Evolutionary conservation across 2,888 invertebrate genomes (phyloP).

Genomic region (Boloria euphrosyne): DNA sequence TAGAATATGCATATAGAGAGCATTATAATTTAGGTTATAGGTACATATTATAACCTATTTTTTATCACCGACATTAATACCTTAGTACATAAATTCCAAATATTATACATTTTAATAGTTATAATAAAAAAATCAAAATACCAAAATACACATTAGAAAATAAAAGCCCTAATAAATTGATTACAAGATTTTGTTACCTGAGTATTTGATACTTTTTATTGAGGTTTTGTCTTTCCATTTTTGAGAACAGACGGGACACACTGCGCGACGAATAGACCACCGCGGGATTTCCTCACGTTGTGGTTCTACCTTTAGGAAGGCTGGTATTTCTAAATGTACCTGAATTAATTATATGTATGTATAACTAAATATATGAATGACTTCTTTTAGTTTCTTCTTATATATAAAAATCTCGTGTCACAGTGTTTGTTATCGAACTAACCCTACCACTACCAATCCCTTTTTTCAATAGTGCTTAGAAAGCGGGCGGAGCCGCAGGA

Average conservation of each 20-base stretch:
- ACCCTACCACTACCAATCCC: no score
- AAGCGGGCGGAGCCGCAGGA: no score
- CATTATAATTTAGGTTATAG: no score
- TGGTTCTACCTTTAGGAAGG: constrained; percentile 53
- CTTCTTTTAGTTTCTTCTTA: not conserved
- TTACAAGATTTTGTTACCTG: constrained; percentile 52
- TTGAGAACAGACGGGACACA: constrained; percentile 76
- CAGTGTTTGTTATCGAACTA: no score
- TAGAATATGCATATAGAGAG: no score
- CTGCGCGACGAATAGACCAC: constrained; percentile 72
- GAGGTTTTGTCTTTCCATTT: constrained; percentile 72
- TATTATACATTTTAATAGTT: no score
- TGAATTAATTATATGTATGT: constrained; percentile 37
- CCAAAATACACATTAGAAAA: not conserved
- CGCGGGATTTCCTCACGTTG: constrained; percentile 55
- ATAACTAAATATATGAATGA: not conserved
- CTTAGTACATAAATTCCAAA: no score
- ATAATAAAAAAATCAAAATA: no score
- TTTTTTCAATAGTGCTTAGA: no score
- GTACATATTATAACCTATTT: no score
- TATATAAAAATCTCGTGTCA: no score
- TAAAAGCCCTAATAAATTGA: not conserved
- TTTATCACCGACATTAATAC: no score
- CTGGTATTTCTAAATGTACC: constrained; percentile 62
- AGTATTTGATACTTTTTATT: constrained; percentile 65